Base-by-base conservation (phyloP, 2,113 vertebrate species). In the Boulengeromyrus knoepffleri region DNA sequence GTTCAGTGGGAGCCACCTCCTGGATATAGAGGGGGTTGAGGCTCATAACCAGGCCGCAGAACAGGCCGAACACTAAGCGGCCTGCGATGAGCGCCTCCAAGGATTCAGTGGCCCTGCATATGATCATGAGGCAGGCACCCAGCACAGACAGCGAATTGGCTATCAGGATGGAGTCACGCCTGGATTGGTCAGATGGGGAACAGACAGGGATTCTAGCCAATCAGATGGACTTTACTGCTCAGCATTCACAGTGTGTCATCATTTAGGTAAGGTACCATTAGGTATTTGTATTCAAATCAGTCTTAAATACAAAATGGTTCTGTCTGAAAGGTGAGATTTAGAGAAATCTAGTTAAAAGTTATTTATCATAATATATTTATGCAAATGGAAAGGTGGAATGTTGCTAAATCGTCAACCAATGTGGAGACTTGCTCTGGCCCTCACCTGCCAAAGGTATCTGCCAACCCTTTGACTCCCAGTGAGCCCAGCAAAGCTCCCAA, bases 1-100 rank as follows among this genome's bases (percentile, higher is more conserved):
- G 93, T 52, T 93, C 92, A 9, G 94, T 96, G 27, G 96, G 95
- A 0, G 96, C 96, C 74, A 97, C 93, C 21, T 96, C 96, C 91
- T 96, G 96, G 74, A 97, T 96, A 93, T 97, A 97, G 47, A 97
- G 94, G 0, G 96, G 96, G 89, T 96, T 96, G 0, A 96, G 94
- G 87, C 95, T 95, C 96, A 96, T 97, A 89, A 93, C 95, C 66
- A 97, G 91, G 39, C 96, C 96, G 2, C 96, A 97, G 93, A 96
- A 96, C 46, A 97, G 87, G 1, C 96, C 96, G 5, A 96, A 96
- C 89, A 96, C 90, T 90, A 97, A 42, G 0, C 96, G 94, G 1
- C 96, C 96, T 88, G 96, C 49, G 52, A 96, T 96, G n/a, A 97
- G 95, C 12, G 95, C 91, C 91, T 96, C 96, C 85, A 96, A 96